Conservation (phyloP, 1,140 invertebrate genomes). For the Pseudomyrmex concolor region DNA sequence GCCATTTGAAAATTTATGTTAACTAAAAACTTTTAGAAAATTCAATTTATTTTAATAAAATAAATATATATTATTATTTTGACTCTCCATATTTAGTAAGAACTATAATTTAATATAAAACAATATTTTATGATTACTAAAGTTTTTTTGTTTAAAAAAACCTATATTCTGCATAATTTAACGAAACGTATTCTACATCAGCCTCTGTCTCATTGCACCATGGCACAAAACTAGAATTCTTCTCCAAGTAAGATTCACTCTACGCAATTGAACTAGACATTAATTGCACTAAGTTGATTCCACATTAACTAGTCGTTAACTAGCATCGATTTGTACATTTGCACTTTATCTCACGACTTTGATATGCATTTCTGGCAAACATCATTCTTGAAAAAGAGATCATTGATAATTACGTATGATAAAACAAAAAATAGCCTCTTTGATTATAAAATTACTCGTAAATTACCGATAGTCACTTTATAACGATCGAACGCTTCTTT, state of each 20-base stretch:
- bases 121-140: too few species aligned
- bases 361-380: conserved; percentile 20
- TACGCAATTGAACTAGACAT: conserved; percentile 31
- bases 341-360: conserved; percentile 46
- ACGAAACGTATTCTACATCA: neutral
- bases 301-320: conserved; percentile 36
- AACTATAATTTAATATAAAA: too few species aligned
- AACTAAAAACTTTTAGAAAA: neutral
- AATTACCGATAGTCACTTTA: conserved; percentile 34
- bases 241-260: neutral
- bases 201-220: conserved; percentile 14
- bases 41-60: neutral
- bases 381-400: conserved; percentile 51
- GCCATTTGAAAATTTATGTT: neutral
- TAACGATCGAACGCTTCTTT: neutral
- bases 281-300: conserved; percentile 59
- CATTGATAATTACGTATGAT: conserved; percentile 39
- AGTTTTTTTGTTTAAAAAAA: neutral
- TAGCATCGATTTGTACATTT: conserved; percentile 70
- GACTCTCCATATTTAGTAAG: too few species aligned
- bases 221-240: neutral
- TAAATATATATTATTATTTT: too few species aligned
- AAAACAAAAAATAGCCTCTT: conserved; percentile 61
- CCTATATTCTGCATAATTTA: neutral
- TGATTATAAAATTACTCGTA: conserved; percentile 20